These are phyloP conservation scores for Ammodytes dubius DNA, from an alignment of 2,113 vertebrate species.

Conservation along the genomic window DNA sequence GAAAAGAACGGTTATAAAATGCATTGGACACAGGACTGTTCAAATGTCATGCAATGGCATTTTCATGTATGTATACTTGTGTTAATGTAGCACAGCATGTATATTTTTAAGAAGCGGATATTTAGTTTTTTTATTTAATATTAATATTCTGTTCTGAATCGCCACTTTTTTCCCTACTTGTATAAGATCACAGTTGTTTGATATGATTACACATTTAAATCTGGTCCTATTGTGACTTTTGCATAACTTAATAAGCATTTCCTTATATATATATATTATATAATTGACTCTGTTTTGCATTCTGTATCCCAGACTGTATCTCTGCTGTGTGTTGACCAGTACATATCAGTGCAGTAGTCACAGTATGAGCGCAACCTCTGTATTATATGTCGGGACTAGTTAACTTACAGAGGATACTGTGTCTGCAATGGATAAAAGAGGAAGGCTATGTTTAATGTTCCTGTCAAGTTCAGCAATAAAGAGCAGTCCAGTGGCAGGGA, in stretches of 20 bases:
- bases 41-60: conserved; percentile 2
- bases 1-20: not conserved
- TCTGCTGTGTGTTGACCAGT: conserved; percentile 19
- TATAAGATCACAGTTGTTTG: not conserved
- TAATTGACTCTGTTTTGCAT: not conserved
- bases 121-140: conserved; percentile 1
- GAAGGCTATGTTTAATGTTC: conserved; percentile 24
- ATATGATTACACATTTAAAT: conserved; percentile 8
- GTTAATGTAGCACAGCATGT: conserved; percentile 3
- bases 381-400: conserved; percentile 24
- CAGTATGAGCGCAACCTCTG: conserved; percentile 19
- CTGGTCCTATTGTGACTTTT: conserved; percentile 24
- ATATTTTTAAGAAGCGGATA: not conserved
- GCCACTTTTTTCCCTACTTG: not conserved
- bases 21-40: conserved; percentile 37
- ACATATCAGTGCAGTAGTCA: not conserved
- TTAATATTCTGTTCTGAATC: not conserved
- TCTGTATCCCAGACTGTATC: not conserved
- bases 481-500: not conserved
- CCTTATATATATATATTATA: conserved; percentile 7
- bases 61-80: conserved; percentile 4
- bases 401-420: conserved; percentile 13
- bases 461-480: conserved; percentile 58
- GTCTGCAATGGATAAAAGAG: conserved; percentile 16
- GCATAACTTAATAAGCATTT: conserved; percentile 14